A percentile compares a stretch with the other conserved stretches of the same genome.
phyloP scores from a whole-genome alignment of 2,888 invertebrate genomes.

The Ormia ochracea region DNA sequence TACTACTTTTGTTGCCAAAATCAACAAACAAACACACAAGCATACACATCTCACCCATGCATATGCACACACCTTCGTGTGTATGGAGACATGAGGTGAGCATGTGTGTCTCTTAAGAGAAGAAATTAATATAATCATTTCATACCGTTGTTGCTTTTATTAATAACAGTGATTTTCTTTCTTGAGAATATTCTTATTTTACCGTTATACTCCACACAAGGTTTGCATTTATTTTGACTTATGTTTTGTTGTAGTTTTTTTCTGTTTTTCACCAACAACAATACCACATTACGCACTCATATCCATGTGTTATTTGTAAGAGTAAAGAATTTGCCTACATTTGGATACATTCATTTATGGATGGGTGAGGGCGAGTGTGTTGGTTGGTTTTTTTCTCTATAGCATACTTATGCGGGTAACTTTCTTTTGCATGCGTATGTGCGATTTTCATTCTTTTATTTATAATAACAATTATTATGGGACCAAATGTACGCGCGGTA shows the following conservation, averaged over 20 bases:
- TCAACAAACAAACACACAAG: not conserved
- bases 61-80: not conserved
- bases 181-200: not conserved
- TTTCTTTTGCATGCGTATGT: not conserved
- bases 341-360: not conserved
- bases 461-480: slow-evolving; percentile 34
- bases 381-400: not conserved
- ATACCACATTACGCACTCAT: too few relatives aligned
- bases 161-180: slow-evolving; percentile 46
- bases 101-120: slow-evolving; percentile 11
- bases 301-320: slow-evolving; percentile 1
- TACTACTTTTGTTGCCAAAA: not conserved
- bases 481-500: slow-evolving; percentile 30
- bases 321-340: not conserved
- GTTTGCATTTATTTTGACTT: not conserved
- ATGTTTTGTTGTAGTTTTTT: not conserved
- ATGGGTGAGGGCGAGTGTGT: not conserved
- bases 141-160: not conserved
- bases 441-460: slow-evolving; percentile 14
- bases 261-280: not conserved
- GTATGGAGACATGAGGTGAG: not conserved
- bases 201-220: slow-evolving; percentile 4
- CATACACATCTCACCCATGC: too few relatives aligned
- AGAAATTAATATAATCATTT: slow-evolving; percentile 51
- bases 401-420: slow-evolving; percentile 37